Percentiles rank a stretch among this genome's conserved stretches.
phyloP scores from a whole-genome alignment of 2,888 invertebrate genomes.

The Lagria hirta region DNA sequence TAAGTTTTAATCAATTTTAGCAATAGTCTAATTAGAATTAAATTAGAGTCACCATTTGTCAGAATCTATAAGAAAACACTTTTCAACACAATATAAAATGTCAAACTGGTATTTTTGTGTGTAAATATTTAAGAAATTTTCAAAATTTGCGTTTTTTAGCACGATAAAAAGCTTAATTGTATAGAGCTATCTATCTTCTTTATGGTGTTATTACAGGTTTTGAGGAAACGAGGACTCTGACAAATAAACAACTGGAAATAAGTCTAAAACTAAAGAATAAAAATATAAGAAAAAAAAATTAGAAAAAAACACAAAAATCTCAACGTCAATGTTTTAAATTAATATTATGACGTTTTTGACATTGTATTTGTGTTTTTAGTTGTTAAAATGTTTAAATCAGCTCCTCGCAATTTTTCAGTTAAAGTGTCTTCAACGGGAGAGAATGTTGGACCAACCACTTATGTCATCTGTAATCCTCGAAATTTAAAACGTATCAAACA shows the following conservation, averaged over 20 bases:
- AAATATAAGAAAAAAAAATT: too few species aligned
- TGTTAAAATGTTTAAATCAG: slow-evolving; percentile 19
- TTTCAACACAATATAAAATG: too few species aligned
- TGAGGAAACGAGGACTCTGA: background rate
- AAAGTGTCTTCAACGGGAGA: slow-evolving; percentile 11
- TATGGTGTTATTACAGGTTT: background rate
- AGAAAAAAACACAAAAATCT: too few species aligned
- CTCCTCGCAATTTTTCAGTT: slow-evolving; percentile 12
- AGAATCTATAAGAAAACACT: too few species aligned
- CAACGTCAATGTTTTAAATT: background rate
- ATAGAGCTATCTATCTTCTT: background rate
- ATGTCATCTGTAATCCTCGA: slow-evolving; percentile 9
- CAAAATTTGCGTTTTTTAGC: too few species aligned
- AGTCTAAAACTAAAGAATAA: background rate
- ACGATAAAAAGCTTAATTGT: background rate
- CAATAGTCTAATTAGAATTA: too few species aligned
- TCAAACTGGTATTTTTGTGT: too few species aligned
- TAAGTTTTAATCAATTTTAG: too few species aligned
- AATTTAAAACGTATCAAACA: slow-evolving; percentile 11
- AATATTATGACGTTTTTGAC: background rate
- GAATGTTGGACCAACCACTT: slow-evolving; percentile 19
- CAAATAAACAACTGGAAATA: background rate
- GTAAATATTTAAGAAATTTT: too few species aligned
- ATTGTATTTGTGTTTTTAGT: background rate
- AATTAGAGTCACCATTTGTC: too few species aligned